phyloP scores from a whole-genome alignment of 2,797 vertebrate species.

The Uromys caudimaculatus region DNA sequence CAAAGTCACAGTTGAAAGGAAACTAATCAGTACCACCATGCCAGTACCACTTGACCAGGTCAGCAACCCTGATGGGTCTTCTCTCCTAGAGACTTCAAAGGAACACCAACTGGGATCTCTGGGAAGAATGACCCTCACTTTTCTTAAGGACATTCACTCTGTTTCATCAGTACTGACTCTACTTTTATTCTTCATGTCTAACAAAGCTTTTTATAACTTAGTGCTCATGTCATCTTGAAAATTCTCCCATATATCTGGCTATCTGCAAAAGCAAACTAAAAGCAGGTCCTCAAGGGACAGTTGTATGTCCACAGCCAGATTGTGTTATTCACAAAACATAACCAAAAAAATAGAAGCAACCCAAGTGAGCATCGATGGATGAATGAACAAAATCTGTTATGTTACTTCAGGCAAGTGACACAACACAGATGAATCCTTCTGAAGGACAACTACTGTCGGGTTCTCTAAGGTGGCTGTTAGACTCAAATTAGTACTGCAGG shows the following conservation, averaged over 20 bases:
- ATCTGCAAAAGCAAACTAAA: not conserved
- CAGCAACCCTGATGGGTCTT: not conserved
- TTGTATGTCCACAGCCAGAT: not conserved
- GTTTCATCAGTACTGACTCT: not conserved
- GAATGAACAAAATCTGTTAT: not conserved
- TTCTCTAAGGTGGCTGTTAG: not conserved
- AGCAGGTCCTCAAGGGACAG: not conserved
- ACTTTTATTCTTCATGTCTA: not conserved
- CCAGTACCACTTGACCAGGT: not conserved
- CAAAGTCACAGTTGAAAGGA: constrained; percentile 33
- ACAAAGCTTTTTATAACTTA: constrained; percentile 7
- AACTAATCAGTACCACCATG: not conserved
- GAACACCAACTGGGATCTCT: not conserved
- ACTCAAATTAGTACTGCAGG: not conserved
- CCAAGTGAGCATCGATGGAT: not conserved
- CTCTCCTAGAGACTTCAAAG: not conserved
- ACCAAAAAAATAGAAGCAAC: not conserved
- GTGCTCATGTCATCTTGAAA: not conserved
- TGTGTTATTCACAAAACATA: not conserved
- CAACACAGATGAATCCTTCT: not conserved
- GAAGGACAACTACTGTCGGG: not conserved
- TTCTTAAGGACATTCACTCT: not conserved
- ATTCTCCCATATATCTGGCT: not conserved
- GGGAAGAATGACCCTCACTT: not conserved
- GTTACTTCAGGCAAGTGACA: not conserved